phyloP scores from a whole-genome alignment of 2,113 vertebrate species.

The Oncorhynchus masou region DNA sequence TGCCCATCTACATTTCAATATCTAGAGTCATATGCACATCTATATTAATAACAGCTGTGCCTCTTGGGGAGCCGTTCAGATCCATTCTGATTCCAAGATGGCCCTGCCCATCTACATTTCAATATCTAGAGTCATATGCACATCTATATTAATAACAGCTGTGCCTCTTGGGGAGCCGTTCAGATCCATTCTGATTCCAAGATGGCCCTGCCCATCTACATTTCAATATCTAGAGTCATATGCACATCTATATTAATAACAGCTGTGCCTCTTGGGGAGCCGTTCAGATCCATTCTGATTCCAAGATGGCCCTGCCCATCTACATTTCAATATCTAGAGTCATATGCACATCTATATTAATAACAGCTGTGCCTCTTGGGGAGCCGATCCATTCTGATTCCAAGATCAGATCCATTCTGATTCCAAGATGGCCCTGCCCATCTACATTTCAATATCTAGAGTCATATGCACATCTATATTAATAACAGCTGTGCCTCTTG shows the following conservation, averaged over 20 bases:
- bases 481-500: constrained; percentile 79
- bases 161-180: constrained; percentile 76
- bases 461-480: constrained; percentile 31
- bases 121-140: constrained; percentile 45
- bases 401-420: constrained; percentile 68
- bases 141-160: constrained; percentile 60
- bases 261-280: too few relatives aligned
- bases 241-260: constrained; percentile 33
- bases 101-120: constrained; percentile 52
- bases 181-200: constrained; percentile 64
- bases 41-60: constrained; percentile 73
- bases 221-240: constrained; percentile 58
- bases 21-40: constrained; percentile 30
- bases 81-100: constrained; percentile 60
- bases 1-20: constrained; percentile 60
- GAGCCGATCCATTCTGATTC: too few relatives aligned
- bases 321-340: too few relatives aligned
- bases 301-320: too few relatives aligned
- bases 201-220: constrained; percentile 40
- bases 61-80: constrained; percentile 74
- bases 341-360: too few relatives aligned
- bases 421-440: constrained; percentile 52
- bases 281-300: too few relatives aligned
- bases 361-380: constrained; percentile 78
- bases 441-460: constrained; percentile 56